Base-by-base conservation (phyloP, 2,113 vertebrate genomes). In the Prinia subflava region DNA sequence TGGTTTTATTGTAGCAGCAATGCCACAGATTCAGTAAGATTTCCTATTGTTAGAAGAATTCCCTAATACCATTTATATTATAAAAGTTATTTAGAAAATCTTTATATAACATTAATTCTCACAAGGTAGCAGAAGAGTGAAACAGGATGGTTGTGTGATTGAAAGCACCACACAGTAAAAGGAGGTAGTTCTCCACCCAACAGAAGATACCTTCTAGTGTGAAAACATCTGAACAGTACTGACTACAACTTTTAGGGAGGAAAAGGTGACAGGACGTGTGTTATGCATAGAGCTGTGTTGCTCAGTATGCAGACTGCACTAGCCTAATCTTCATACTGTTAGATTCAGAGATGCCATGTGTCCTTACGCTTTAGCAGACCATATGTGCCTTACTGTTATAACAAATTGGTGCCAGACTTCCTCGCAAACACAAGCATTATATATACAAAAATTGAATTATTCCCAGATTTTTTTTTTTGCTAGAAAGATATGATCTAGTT, bases 331-430 rank as follows among this genome's bases (percentile, higher is more conserved):
- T 14, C 49, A 64, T 12, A 47, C 10, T 49, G 62, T 21, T 22
- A 71, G 67, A 67, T 89, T 67, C 28, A 59, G 9, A 30, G 17
- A 24, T 41, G 24, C 9, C 21, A 19, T 12, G 39, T 30, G 15
- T 25, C 33, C 15, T 80, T 76, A 57, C 6, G 7, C 12, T 83
- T 87, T 53, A 89, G 57, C 8, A 53, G 15, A 35, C 8, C 46
- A n/a, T 22, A 27, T 0, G 0, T 57, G 25, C 16, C 8, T 78
- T 56, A 50, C 20, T 70, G 11, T 79, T 62, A 44, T 25, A 57
- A 62, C 15, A 9, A 41, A 53, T 3, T 42, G 5, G 53, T 42
- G 11, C 3, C 64, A 82, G 33, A 64, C 25, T 92, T 87, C 37
- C 50, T 52, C 2, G 1, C 39, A 83, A 83, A 59, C 7, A 42